Percentiles rank a stretch among this genome's conserved stretches.
Evolutionary conservation across 2,113 vertebrate species (phyloP).

Genomic region (Quiscalus mexicanus): DNA sequence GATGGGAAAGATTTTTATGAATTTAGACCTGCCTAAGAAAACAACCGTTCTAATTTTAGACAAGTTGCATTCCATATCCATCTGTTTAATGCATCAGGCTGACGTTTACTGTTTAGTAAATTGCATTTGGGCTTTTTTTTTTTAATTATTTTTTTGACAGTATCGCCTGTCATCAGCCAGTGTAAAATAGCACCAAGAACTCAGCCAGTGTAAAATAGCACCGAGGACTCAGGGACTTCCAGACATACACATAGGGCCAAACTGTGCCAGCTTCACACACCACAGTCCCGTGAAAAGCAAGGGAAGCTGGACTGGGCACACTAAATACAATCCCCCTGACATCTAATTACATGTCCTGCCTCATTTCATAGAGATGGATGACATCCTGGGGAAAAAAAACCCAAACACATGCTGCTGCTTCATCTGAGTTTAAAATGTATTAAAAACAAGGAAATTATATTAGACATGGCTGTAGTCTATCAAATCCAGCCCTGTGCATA

Average conservation of each 20-base stretch:
- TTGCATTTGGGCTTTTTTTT: not conserved
- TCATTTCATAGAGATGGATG: constrained; percentile 12
- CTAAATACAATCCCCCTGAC: not conserved
- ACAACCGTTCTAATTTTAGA: constrained; percentile 32
- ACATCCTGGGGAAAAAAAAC: not conserved
- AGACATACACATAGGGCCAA: not conserved
- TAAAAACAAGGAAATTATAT: constrained; percentile 11
- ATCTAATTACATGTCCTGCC: not conserved
- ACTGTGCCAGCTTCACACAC: not conserved
- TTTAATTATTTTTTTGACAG: not conserved
- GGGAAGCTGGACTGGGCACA: not conserved
- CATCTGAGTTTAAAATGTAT: not conserved
- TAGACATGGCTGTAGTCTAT: not conserved
- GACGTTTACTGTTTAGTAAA: constrained; percentile 9
- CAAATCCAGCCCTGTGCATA: not conserved
- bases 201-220: constrained; percentile 3
- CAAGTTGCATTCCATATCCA: constrained; percentile 12
- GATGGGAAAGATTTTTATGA: constrained; percentile 9
- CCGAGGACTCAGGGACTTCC: not conserved
- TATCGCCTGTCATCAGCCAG: not conserved
- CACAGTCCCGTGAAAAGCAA: not conserved
- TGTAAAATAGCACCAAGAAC: not conserved
- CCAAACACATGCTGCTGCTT: not conserved
- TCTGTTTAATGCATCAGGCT: constrained; percentile 35
- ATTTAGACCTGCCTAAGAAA: constrained; percentile 47